Base-by-base conservation (phyloP, 2,113 vertebrate genomes). In the Fulica atra region DNA sequence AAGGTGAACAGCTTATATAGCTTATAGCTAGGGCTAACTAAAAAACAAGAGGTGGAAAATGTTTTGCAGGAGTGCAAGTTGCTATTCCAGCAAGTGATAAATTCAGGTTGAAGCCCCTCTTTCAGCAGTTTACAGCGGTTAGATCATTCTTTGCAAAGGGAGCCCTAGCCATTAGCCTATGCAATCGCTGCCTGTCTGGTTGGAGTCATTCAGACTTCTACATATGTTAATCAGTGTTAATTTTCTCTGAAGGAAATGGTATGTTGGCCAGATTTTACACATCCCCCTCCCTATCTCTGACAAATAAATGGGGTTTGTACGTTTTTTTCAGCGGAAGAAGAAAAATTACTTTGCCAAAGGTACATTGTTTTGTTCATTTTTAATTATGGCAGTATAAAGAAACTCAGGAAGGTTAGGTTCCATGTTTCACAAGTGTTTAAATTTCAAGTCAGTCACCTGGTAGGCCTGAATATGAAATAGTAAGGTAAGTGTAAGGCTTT, bases 101-200 rank as follows among this genome's bases (percentile, higher is more conserved):
- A 93, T 95, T 92, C 86, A 71, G 21, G 38, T 48, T 88, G 42
- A 91, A 87, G 83, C 89, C 83, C 33, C 23, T 68, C 83, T 91
- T 95, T 78, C 31, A 74, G 69, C 83, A 89, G 42, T 89, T 91
- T 78, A 66, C 38, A 60, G 72, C 65, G 56, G 76, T 81, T 81
- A 51, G 79, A 77, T 61, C 26, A 19, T 68, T 88, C 63, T 61
- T 76, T 89, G 60, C 42, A 60, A 63, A 70, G n/a, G 66, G 25
- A 61, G n/a, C 25, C 51, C 53, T 46, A 25, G 53, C 65, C 70
- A 65, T 85, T 79, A 92, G 61, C 19, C 64, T 51, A 15, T 26
- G 88, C 80, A 88, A 29, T 86, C 68, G 9, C 69, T 81, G 64
- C 81, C 46, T 84, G 23, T 51, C 64, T 88, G 56, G 51, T n/a